Evolutionary conservation across 2,113 vertebrate species (phyloP), one percentile per base, ranked within the genome.

Genomic region (Pedetes capensis): DNA sequence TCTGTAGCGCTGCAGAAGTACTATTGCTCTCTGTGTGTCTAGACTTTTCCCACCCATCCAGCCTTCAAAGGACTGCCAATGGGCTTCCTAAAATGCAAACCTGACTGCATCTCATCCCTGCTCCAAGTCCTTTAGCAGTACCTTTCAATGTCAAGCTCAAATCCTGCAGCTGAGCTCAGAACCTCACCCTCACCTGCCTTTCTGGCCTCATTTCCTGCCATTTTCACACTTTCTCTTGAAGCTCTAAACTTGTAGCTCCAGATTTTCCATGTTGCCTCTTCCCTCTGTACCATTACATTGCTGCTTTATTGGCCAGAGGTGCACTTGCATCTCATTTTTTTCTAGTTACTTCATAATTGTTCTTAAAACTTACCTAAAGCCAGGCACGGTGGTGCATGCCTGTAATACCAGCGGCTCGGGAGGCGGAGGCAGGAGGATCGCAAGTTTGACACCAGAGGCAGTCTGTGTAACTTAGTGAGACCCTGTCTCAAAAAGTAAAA

Each of bases 331-430:
- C 57, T 53, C 87, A 9, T 78, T 22, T 51, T 91, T 78, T 95
- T 81, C 42, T 66, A 42, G 55, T 57, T 23, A 76, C 53, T 17
- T 72, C 18, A 18, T 61, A 32, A 61, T 63, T 95, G 11, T 63
- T 82, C 42, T 90, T 84, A 81, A 90, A 95, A 71, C 39, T 79
- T 89, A n/a, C n/a, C n/a, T n/a, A n/a, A n/a, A n/a, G n/a, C n/a
- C n/a, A n/a, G n/a, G n/a, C n/a, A n/a, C n/a, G n/a, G n/a, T n/a
- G n/a, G n/a, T n/a, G n/a, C n/a, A n/a, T n/a, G n/a, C n/a, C n/a
- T n/a, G n/a, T n/a, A n/a, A n/a, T n/a, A n/a, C n/a, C n/a, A n/a
- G n/a, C n/a, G n/a, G n/a, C n/a, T n/a, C n/a, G n/a, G n/a, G n/a
- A n/a, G n/a, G n/a, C n/a, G n/a, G n/a, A n/a, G n/a, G n/a, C n/a